phyloP scores from a whole-genome alignment of 2,888 invertebrate genomes.

The Plemyria rubiginata region DNA sequence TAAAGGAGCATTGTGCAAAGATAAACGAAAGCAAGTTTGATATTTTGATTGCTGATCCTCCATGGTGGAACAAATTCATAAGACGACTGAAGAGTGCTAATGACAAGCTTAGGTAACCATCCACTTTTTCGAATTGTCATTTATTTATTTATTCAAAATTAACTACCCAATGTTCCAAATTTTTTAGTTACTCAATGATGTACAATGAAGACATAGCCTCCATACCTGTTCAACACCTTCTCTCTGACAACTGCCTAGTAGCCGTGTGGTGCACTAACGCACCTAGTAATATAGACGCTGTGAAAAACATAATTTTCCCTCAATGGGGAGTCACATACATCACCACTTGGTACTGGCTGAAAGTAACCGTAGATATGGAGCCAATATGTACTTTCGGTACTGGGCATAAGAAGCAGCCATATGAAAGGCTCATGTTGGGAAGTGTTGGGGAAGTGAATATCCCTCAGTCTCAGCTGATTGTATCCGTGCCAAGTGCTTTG shows the following conservation, averaged over 20 bases:
- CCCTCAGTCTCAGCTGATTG: slow-evolving; percentile 85
- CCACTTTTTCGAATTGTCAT: background rate
- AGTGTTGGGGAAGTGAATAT: slow-evolving; percentile 64
- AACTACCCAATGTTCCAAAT: background rate
- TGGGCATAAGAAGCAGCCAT: slow-evolving; percentile 93
- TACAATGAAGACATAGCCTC: slow-evolving; percentile 89
- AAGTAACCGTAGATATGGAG: slow-evolving; percentile 89
- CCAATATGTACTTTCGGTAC: slow-evolving; percentile 88
- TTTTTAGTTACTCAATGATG: slow-evolving; percentile 91
- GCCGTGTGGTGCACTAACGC: slow-evolving; percentile 98
- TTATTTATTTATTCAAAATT: too few species aligned
- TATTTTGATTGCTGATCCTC: slow-evolving; percentile 95
- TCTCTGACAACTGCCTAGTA: slow-evolving; percentile 87
- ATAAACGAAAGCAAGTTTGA: slow-evolving; percentile 86
- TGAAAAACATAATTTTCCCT: slow-evolving; percentile 90
- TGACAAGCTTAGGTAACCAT: slow-evolving; percentile 84
- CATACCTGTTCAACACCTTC: slow-evolving; percentile 88
- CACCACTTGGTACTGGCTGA: slow-evolving; percentile 95
- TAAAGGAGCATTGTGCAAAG: slow-evolving; percentile 79
- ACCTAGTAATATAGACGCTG: slow-evolving; percentile 86
- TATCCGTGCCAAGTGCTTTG: slow-evolving; percentile 95
- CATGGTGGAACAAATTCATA: slow-evolving; percentile 98
- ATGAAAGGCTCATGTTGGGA: slow-evolving; percentile 89
- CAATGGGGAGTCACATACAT: slow-evolving; percentile 90
- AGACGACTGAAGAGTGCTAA: slow-evolving; percentile 89